Evolutionary conservation across 2,113 vertebrate genomes (phyloP), one percentile per base, ranked within the genome.

Genomic region (Clarias batrachus): DNA sequence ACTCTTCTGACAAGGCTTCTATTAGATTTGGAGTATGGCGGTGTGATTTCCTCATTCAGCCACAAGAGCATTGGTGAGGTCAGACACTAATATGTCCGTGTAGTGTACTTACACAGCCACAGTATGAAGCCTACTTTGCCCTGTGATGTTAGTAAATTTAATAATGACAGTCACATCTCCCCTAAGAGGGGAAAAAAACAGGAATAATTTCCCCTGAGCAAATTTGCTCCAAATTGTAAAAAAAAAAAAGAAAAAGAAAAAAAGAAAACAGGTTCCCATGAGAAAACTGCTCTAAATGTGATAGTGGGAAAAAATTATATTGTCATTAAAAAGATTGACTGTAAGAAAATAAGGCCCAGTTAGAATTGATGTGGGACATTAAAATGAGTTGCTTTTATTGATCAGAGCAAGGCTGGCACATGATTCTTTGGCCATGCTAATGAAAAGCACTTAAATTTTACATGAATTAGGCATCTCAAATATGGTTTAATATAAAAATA

Each of bases 181-280:
- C 85, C 89, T 89, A 91, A 91, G 88, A 90, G 82, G 1, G 76
- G 83, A 85, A 94, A 90, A 48, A 92, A 91, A 88, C 87, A 93
- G 83, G 89, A 87, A 88, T 94, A 90, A 94, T 94, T 94, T 95
- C 94, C 93, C 93, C 89, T 89, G 93, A 92, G 93, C 88, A 93
- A 93, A 93, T 90, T 91, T 92, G 93, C 91, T 94, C 93, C 93
- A 95, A 94, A 95, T 95, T 94, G 91, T 92, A 92, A 89, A 89
- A 90, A 91, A 93, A 89, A 93, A 93, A 77, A 77, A 77, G n/a
- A 52, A 76, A 52, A 7, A 74, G 89, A 93, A 86, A 37, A 37
- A 77, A 77, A 54, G 54, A 54, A 54, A 77, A 54, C 19, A 76
- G 89, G 78, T 86, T 94, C 93, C 91, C 93, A 82, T 16, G 91